Percentiles rank a stretch among this genome's conserved stretches.
These are phyloP conservation scores for Caerostris darwini DNA, from an alignment of 1,140 invertebrate species.

Conservation along the genomic window DNA sequence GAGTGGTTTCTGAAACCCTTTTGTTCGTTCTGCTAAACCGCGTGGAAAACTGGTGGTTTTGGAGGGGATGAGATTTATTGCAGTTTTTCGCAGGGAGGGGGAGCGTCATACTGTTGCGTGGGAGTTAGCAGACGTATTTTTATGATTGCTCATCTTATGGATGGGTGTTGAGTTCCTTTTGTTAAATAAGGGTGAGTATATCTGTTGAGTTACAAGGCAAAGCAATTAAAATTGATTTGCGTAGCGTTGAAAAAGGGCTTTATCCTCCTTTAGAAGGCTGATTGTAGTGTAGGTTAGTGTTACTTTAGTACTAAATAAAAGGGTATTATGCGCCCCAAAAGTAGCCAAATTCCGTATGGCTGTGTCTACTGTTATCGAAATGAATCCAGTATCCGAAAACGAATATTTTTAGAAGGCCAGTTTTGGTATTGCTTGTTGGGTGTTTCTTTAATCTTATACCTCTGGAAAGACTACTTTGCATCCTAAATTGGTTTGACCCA, in stretches of 20 bases:
- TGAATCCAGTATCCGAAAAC: too few species aligned
- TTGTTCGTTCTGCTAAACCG: slow-evolving; percentile 28
- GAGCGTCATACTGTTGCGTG: neutral
- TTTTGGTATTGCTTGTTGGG: too few species aligned
- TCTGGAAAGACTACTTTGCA: too few species aligned
- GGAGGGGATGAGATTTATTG: slow-evolving; percentile 47
- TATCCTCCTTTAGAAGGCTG: neutral
- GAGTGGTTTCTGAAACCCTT: slow-evolving; percentile 8
- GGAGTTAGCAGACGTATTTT: neutral
- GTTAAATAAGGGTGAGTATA: too few species aligned
- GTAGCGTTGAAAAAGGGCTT: neutral
- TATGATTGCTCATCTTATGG: neutral
- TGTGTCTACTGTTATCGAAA: too few species aligned
- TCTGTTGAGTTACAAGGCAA: neutral
- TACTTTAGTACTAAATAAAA: too few species aligned
- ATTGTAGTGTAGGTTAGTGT: neutral
- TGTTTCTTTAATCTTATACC: too few species aligned
- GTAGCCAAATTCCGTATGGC: too few species aligned
- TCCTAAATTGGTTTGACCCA: neutral
- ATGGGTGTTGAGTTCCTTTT: neutral
- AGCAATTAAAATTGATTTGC: slow-evolving; percentile 11
- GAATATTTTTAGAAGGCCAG: too few species aligned
- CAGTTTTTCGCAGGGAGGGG: slow-evolving; percentile 15
- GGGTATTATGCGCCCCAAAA: too few species aligned
- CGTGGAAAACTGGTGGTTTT: slow-evolving; percentile 43